These are phyloP conservation scores for Choreutis nemorana DNA, from an alignment of 2,888 invertebrate species.

Conservation along the genomic window DNA sequence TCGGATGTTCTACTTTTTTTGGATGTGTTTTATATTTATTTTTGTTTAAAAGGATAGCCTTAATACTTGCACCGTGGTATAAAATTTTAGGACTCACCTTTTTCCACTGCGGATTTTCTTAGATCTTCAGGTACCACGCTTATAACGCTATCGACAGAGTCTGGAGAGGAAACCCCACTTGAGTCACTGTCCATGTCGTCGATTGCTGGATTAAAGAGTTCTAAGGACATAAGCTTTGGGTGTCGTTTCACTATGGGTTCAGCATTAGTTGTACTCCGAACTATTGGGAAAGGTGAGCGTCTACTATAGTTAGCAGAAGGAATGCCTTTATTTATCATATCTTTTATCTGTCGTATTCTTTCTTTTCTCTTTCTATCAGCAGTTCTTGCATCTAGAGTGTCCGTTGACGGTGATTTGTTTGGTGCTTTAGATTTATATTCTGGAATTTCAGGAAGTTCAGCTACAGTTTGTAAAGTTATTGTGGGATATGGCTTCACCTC, in stretches of 20 bases:
- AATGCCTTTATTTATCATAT: constrained; percentile 74
- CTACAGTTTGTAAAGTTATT: constrained; percentile 69
- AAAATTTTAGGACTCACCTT: constrained; percentile 31
- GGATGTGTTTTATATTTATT: no score
- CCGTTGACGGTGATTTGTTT: constrained; percentile 33
- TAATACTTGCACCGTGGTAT: no score
- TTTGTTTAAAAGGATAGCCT: no score
- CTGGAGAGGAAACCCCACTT: constrained; percentile 86
- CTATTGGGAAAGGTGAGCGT: constrained; percentile 72
- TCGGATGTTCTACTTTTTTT: no score
- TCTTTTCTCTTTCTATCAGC: constrained; percentile 68
- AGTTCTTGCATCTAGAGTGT: constrained; percentile 45
- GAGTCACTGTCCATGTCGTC: constrained; percentile 92
- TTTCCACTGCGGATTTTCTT: constrained; percentile 46
- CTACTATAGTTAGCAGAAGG: constrained; percentile 62
- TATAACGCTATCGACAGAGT: constrained; percentile 86
- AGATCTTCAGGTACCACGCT: constrained; percentile 75
- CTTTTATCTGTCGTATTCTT: constrained; percentile 74
- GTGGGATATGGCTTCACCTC: constrained; percentile 61
- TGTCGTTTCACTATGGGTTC: constrained; percentile 72
- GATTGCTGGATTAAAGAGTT: constrained; percentile 89
- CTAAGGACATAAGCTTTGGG: constrained; percentile 80
- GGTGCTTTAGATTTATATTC: constrained; percentile 54
- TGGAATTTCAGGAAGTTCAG: constrained; percentile 70
- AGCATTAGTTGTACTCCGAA: constrained; percentile 69